Conservation (phyloP, 2,888 invertebrate species). For the Congeria kusceri region DNA sequence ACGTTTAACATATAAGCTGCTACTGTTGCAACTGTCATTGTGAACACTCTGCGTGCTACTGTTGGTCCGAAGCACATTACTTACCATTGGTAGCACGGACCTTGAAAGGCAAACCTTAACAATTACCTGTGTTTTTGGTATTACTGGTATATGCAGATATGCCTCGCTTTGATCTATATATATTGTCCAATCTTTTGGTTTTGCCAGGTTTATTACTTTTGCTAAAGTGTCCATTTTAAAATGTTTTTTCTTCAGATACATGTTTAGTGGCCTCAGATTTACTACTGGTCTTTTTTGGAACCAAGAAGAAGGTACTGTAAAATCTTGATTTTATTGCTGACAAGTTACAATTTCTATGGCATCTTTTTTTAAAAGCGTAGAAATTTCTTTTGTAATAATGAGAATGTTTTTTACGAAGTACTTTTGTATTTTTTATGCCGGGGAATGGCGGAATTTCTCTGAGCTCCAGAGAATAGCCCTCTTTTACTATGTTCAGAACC, state of each 20-base stretch:
- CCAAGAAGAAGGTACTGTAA: neutral
- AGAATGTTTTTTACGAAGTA: neutral
- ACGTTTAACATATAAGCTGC: constrained; percentile 9
- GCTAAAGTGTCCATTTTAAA: too few species aligned
- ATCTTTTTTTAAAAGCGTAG: neutral
- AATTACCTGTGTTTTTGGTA: neutral
- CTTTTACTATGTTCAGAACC: too few species aligned
- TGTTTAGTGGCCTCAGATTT: too few species aligned
- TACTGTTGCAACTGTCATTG: neutral
- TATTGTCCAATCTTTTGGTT: too few species aligned
- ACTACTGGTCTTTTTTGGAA: neutral
- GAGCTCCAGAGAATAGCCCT: too few species aligned
- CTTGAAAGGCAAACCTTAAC: too few species aligned
- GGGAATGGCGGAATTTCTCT: too few species aligned
- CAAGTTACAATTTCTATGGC: too few species aligned
- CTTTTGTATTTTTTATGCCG: too few species aligned
- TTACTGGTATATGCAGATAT: constrained; percentile 14
- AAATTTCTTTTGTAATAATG: too few species aligned
- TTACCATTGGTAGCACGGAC: too few species aligned
- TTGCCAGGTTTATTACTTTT: too few species aligned
- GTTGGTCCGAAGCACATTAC: neutral
- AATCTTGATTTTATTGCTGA: neutral
- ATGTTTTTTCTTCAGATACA: neutral
- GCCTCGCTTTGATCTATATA: constrained; percentile 4
- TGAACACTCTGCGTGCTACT: constrained; percentile 12